A percentile compares a stretch with the other conserved stretches of the same genome.
These are phyloP conservation scores for Netelia virgata DNA, from an alignment of 2,888 invertebrate genomes.

Conservation along the genomic window DNA sequence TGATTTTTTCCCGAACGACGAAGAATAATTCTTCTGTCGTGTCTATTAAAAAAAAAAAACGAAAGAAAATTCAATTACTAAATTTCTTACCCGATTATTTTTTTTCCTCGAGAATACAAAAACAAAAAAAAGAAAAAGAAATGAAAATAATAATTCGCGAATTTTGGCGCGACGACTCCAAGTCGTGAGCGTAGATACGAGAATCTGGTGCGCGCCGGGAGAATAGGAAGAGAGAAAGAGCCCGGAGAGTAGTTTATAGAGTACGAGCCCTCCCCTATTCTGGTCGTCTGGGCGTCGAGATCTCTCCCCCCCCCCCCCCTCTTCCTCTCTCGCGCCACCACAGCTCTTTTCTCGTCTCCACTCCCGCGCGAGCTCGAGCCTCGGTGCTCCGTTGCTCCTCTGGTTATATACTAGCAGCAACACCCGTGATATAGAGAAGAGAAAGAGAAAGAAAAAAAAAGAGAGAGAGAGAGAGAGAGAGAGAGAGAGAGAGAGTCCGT, in stretches of 20 bases:
- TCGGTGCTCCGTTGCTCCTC: slow-evolving; percentile 54
- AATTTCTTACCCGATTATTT: background rate
- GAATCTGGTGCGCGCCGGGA: background rate
- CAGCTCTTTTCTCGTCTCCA: background rate
- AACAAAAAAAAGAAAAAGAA: slow-evolving; percentile 11
- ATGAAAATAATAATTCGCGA: background rate
- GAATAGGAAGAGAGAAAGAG: slow-evolving; percentile 40
- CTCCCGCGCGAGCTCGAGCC: slow-evolving; percentile 51
- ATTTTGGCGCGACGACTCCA: too few species aligned
- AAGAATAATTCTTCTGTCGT: background rate
- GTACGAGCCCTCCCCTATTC: slow-evolving; percentile 48
- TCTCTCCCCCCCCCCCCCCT: slow-evolving; percentile 10
- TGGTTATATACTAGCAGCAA: slow-evolving; percentile 1
- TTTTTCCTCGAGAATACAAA: slow-evolving; percentile 16
- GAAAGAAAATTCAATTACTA: background rate
- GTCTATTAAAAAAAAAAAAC: background rate
- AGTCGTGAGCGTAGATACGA: too few species aligned
- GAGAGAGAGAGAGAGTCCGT: background rate
- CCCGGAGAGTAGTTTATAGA: slow-evolving; percentile 29
- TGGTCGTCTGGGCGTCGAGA: slow-evolving; percentile 51
- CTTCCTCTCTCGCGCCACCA: slow-evolving; percentile 8
- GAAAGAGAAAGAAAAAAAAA: background rate
- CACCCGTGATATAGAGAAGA: background rate
- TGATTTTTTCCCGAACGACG: background rate
- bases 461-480: background rate